These are phyloP conservation scores for Drosophila erecta DNA, from an alignment of 1,140 invertebrate genomes.

Conservation along the genomic window DNA sequence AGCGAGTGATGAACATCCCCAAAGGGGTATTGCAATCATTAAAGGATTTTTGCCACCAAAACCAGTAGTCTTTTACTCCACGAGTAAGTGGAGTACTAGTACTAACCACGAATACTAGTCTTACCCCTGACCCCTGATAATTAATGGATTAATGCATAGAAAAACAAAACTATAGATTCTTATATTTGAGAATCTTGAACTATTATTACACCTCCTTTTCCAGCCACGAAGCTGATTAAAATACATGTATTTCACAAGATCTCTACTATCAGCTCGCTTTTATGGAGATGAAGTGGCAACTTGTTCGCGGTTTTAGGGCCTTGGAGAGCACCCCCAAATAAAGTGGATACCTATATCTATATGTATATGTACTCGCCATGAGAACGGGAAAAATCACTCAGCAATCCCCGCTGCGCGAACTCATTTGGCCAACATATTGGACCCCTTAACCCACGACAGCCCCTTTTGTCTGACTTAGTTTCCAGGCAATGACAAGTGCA, in stretches of 20 bases:
- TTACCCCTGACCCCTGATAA: too few species aligned
- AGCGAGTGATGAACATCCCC: too few species aligned
- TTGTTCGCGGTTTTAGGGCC: conserved; percentile 7
- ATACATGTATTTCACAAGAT: conserved; percentile 5
- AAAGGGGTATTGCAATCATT: background rate
- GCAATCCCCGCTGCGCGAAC: conserved; percentile 5
- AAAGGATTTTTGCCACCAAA: background rate
- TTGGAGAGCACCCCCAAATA: background rate
- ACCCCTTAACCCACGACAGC: conserved; percentile 3
- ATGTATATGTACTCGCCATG: background rate
- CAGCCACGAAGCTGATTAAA: background rate
- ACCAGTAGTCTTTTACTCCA: background rate
- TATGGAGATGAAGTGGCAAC: conserved; percentile 32
- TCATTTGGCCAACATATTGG: conserved; percentile 35
- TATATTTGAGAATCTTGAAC: background rate
- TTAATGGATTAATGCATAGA: background rate
- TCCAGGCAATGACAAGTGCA: conserved; percentile 48
- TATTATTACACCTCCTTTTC: background rate
- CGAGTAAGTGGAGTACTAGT: too few species aligned
- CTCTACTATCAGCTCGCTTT: conserved; percentile 18
- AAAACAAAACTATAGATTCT: background rate
- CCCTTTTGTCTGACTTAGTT: conserved; percentile 9
- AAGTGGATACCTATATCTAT: background rate
- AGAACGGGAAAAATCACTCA: conserved; percentile 21
- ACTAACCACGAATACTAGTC: too few species aligned